phyloP scores from a whole-genome alignment of 2,113 vertebrate genomes.

The Tyto alba region DNA sequence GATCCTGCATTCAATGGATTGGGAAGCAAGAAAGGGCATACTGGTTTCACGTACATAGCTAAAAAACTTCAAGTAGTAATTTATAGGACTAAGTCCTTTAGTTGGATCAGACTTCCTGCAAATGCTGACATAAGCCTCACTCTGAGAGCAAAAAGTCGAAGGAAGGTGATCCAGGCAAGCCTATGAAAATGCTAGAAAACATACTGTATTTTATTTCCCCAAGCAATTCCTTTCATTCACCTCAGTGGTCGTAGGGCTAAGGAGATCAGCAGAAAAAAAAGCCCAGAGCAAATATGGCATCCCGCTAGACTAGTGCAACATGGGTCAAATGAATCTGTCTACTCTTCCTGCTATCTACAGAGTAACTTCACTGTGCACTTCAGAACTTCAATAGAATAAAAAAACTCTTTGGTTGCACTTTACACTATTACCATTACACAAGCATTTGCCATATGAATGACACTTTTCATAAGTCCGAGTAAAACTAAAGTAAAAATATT shows the following conservation, averaged over 20 bases:
- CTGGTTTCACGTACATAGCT: background rate
- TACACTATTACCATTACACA: background rate
- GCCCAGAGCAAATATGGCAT: background rate
- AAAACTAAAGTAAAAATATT: background rate
- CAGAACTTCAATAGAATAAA: background rate
- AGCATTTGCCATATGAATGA: background rate
- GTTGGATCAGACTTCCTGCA: background rate
- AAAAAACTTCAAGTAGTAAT: background rate
- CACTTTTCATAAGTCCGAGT: background rate
- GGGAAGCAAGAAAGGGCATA: background rate
- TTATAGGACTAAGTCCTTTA: background rate
- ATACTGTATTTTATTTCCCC: background rate
- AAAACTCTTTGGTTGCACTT: background rate
- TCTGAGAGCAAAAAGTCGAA: background rate
- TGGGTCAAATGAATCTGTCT: background rate
- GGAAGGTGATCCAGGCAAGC: background rate
- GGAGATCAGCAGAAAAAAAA: background rate
- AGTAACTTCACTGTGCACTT: background rate
- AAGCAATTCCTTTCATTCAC: background rate
- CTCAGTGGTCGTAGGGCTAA: background rate
- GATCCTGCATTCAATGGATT: background rate
- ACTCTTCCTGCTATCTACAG: background rate
- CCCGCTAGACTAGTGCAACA: background rate
- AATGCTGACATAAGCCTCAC: background rate
- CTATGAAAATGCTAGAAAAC: background rate